phyloP scores from a whole-genome alignment of 2,113 vertebrate genomes.

The Myanophis thanlyinensis region DNA sequence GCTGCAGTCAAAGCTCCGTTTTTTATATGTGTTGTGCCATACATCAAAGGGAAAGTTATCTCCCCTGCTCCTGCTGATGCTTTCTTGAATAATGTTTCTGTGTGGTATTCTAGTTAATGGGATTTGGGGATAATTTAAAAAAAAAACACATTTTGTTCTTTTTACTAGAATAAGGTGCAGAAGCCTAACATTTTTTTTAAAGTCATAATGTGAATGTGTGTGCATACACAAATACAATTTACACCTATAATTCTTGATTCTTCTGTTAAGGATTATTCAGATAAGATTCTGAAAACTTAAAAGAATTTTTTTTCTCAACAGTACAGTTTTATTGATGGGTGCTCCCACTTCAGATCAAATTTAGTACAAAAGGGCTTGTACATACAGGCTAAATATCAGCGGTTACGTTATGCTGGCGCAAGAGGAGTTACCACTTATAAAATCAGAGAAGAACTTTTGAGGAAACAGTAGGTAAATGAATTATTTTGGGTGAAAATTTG shows the following conservation, averaged over 20 bases:
- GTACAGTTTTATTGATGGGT: conserved; percentile 66
- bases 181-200: neutral
- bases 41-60: neutral
- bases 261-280: neutral
- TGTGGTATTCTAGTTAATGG: neutral
- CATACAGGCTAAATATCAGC: conserved; percentile 78
- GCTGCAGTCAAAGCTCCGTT: neutral
- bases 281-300: conserved; percentile 17
- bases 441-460: conserved; percentile 72
- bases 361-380: conserved; percentile 74
- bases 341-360: conserved; percentile 65
- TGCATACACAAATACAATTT: neutral
- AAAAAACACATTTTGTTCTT: neutral
- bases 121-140: neutral
- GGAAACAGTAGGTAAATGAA: conserved; percentile 72
- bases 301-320: conserved; percentile 42
- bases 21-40: neutral
- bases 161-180: neutral
- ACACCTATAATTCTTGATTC: conserved; percentile 18
- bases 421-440: conserved; percentile 74
- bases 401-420: conserved; percentile 70
- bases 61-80: neutral
- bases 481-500: conserved; percentile 8
- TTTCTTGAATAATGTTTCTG: neutral
- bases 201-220: neutral